Conservation (phyloP, 2,888 invertebrate genomes). For the Hoplodrina ambigua region DNA sequence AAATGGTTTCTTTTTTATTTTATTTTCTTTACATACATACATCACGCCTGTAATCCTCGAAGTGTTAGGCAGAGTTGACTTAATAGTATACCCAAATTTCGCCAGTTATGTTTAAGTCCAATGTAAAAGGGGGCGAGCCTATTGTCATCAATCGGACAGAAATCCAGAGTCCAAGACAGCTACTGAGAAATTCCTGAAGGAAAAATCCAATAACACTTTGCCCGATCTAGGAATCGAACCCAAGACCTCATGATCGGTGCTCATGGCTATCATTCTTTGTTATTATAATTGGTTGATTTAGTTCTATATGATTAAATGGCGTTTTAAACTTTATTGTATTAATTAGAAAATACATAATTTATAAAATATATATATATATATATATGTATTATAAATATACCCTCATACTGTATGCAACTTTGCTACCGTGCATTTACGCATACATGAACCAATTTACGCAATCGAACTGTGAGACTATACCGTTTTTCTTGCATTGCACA, state of each 20-base stretch:
- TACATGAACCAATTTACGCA: conserved; percentile 57
- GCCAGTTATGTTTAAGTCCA: too few species aligned
- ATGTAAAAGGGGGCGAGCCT: too few species aligned
- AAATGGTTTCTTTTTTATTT: conserved; percentile 12
- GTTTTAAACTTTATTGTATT: not conserved
- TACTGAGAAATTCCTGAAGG: too few species aligned
- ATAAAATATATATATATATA: conserved; percentile 27
- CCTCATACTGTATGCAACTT: conserved; percentile 42
- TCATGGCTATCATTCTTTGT: not conserved
- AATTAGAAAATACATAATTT: conserved; percentile 19
- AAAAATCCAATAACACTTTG: too few species aligned
- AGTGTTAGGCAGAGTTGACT: too few species aligned
- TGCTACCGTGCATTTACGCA: conserved; percentile 47
- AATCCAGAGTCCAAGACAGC: too few species aligned
- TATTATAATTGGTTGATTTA: too few species aligned
- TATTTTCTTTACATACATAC: conserved; percentile 16
- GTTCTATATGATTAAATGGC: not conserved
- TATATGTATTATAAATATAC: conserved; percentile 8
- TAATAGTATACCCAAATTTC: too few species aligned
- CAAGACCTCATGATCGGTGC: too few species aligned
- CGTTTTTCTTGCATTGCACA: conserved; percentile 36
- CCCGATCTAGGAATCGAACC: too few species aligned
- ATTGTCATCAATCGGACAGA: too few species aligned
- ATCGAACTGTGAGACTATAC: conserved; percentile 40
- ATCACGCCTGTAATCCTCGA: too few species aligned